Base-by-base conservation (phyloP, 2,113 vertebrate species). In the Rana temporaria region DNA sequence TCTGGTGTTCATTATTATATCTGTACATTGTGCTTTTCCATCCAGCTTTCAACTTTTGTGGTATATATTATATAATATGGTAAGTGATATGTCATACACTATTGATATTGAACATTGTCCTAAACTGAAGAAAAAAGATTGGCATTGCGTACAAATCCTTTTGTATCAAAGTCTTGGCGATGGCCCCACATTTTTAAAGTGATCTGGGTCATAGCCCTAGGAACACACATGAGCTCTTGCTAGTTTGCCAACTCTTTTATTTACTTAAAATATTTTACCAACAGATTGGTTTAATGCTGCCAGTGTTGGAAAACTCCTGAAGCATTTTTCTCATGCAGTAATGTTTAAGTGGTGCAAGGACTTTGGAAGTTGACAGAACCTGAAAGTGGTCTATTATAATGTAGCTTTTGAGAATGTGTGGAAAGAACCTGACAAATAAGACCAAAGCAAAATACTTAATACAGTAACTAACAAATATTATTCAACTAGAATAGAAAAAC, bases 221-320 rank as follows among this genome's bases (percentile, higher is more conserved):
- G 88, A 89, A 87, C 84, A 87, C 85, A 78, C 87, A 87, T 78
- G 84, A 86, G 89, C 73, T 86, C 85, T 79, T 0, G 86, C 73
- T 87, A 85, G 59, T 42, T 34, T 84, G 91, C 90, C 86, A 83
- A 75, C 62, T 75, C 52, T 74, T 26, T 81, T 76, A 78, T 82
- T 84, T 85, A 84, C 87, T 91, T 86, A 86, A 85, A 84, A 53
- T 63, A 65, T 77, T 77, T 77, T 48, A 7, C 20, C 7, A 77
- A 48, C 16, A 78, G 66, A 68, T 89, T 90, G 84, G 91, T 86
- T 91, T 84, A 72, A 83, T 88, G 89, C 85, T 87, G 83, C 86
- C 68, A 71, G 20, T 81, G 56, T 30, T 66, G 8, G 12, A 24
- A 15, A 26, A 15, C 11, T 66, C 42, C 34, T 11, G 34, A 65